A percentile compares a stretch with the other conserved stretches of the same genome.
Conservation (phyloP, 35 echinoderm and acorn worm species). For the Eucidaris tribuloides region DNA sequence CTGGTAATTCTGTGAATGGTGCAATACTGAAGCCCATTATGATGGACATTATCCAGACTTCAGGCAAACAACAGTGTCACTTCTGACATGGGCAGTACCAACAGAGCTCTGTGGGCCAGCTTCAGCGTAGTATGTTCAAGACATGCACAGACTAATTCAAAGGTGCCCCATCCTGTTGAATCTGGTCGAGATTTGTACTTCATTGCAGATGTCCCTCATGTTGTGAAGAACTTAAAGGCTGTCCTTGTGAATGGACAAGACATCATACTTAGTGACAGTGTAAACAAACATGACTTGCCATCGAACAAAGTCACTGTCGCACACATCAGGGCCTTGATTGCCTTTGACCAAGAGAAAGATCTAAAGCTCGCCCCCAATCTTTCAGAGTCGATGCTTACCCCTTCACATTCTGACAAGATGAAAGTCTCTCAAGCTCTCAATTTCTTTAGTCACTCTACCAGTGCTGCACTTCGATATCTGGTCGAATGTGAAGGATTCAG, state of each 20-base stretch:
- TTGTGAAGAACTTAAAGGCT: conserved; percentile 43
- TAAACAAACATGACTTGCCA: conserved; percentile 2
- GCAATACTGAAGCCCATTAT: neutral
- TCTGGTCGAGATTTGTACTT: conserved; percentile 18
- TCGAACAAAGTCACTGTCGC: neutral
- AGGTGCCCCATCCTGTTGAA: conserved; percentile 22
- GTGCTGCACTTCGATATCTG: neutral
- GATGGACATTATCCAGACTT: conserved; percentile 13
- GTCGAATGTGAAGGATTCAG: neutral
- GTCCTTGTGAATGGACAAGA: conserved; percentile 35
- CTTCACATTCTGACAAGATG: conserved; percentile 41
- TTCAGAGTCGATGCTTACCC: neutral
- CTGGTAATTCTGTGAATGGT: conserved; percentile 35
- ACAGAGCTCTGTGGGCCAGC: conserved; percentile 37
- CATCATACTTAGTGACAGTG: neutral
- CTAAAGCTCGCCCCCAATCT: conserved; percentile 29
- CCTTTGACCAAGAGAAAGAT: neutral
- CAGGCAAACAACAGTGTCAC: conserved; percentile 18
- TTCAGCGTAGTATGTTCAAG: conserved; percentile 27
- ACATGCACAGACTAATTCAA: neutral
- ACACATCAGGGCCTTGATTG: neutral
- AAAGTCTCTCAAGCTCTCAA: conserved; percentile 31
- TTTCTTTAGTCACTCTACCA: conserved; percentile 15
- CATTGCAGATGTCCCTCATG: conserved; percentile 40
- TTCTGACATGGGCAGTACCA: conserved; percentile 45